Conservation (phyloP, 2,888 invertebrate species). For the Rhabditophanes sp. region DNA sequence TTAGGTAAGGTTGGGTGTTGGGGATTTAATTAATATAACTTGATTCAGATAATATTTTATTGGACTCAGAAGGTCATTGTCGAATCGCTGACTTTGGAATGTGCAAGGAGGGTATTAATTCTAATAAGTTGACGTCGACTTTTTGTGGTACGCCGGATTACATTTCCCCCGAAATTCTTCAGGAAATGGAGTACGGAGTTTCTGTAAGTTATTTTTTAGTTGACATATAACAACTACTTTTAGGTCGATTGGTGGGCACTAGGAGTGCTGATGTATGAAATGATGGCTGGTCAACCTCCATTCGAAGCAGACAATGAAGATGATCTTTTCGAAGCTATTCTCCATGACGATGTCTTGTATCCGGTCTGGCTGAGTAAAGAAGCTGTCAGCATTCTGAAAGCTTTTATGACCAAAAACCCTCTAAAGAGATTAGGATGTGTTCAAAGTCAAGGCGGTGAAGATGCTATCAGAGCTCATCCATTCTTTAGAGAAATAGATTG, state of each 20-base stretch:
- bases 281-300: conserved; percentile 98
- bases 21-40: conserved; percentile 2
- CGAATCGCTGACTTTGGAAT: conserved; percentile 59
- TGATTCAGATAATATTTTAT: conserved; percentile 68
- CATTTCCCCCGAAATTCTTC: conserved; percentile 55
- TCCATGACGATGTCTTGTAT: conserved; percentile 92
- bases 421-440: conserved; percentile 79
- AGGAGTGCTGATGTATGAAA: conserved; percentile 74
- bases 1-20: neutral
- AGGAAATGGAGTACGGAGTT: conserved; percentile 63
- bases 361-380: conserved; percentile 87
- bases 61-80: conserved; percentile 57
- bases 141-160: conserved; percentile 71
- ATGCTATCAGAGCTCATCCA: conserved; percentile 65
- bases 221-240: conserved; percentile 54
- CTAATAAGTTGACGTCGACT: conserved; percentile 75
- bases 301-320: conserved; percentile 99
- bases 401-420: conserved; percentile 94
- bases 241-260: conserved; percentile 95
- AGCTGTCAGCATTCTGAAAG: conserved; percentile 74
- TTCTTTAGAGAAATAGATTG: conserved; percentile 80
- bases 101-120: conserved; percentile 90
- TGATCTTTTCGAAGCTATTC: conserved; percentile 89
- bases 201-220: conserved; percentile 64
- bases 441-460: conserved; percentile 62